phyloP scores from a whole-genome alignment of 2,888 invertebrate genomes.

The Nymphalis polychloros region DNA sequence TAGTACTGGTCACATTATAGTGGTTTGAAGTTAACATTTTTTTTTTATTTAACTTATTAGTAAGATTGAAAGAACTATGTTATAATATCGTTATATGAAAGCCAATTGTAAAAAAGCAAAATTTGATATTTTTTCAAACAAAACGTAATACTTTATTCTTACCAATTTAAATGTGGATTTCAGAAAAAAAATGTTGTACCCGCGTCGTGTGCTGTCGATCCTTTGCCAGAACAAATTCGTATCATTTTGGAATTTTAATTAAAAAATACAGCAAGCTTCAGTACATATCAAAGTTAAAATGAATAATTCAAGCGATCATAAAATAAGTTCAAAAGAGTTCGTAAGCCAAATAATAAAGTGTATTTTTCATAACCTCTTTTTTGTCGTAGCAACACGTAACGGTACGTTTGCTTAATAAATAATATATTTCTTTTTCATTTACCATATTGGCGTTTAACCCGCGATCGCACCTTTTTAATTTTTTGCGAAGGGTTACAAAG shows the following conservation, averaged over 20 bases:
- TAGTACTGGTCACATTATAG: background rate
- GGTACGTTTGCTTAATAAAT: no score
- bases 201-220: background rate
- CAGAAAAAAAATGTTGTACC: background rate
- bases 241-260: constrained; percentile 1
- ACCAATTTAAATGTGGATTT: background rate
- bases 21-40: background rate
- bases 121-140: background rate
- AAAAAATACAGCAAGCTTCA: background rate
- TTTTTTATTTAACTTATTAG: background rate
- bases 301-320: no score
- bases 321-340: no score
- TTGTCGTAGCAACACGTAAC: no score
- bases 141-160: background rate
- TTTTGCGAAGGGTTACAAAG: no score
- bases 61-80: constrained; percentile 14
- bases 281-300: no score
- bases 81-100: constrained; percentile 7
- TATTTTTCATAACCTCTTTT: no score
- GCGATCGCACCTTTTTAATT: no score
- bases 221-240: constrained; percentile 1
- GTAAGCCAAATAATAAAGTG: no score
- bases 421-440: no score
- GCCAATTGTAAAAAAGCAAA: constrained; percentile 19
- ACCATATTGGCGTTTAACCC: no score